These are phyloP conservation scores for Lepus townsendii DNA, from an alignment of 2,797 vertebrate species.

Conservation along the genomic window DNA sequence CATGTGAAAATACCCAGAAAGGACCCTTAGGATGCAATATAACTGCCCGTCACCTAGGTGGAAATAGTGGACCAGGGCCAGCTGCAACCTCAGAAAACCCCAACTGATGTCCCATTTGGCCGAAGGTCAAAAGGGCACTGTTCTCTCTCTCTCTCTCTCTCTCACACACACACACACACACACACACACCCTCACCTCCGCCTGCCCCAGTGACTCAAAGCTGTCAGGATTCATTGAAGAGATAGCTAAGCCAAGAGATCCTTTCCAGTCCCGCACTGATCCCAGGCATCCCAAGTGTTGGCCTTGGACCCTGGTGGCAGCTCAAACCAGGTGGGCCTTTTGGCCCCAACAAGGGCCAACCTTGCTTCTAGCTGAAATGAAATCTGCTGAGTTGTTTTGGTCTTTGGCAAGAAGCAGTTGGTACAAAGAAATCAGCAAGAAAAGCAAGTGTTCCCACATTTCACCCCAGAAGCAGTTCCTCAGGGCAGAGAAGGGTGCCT, in stretches of 20 bases:
- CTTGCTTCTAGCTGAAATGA: constrained; percentile 67
- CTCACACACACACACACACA: too few relatives aligned
- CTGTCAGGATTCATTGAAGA: background rate
- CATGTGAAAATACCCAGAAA: constrained; percentile 53
- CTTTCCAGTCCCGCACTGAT: background rate
- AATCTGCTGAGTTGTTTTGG: constrained; percentile 27
- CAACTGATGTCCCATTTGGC: background rate
- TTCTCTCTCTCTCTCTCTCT: too few relatives aligned
- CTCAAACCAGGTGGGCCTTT: background rate
- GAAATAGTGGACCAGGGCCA: background rate
- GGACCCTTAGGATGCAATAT: background rate
- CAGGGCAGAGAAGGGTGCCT: background rate
- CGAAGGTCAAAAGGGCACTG: background rate
- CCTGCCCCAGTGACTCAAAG: background rate
- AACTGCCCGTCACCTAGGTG: background rate
- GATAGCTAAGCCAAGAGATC: background rate
- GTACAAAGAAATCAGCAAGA: background rate
- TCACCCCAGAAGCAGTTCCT: constrained; percentile 36
- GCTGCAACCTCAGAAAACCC: background rate
- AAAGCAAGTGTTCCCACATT: background rate
- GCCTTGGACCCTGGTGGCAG: background rate
- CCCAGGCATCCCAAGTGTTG: background rate
- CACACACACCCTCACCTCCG: background rate
- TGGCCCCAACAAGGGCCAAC: background rate
- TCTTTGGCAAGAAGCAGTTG: background rate